Percentiles rank a stretch among this genome's conserved stretches.
These are phyloP conservation scores for Drosophila fuyamai DNA, from an alignment of 1,140 invertebrate genomes.

Conservation along the genomic window DNA sequence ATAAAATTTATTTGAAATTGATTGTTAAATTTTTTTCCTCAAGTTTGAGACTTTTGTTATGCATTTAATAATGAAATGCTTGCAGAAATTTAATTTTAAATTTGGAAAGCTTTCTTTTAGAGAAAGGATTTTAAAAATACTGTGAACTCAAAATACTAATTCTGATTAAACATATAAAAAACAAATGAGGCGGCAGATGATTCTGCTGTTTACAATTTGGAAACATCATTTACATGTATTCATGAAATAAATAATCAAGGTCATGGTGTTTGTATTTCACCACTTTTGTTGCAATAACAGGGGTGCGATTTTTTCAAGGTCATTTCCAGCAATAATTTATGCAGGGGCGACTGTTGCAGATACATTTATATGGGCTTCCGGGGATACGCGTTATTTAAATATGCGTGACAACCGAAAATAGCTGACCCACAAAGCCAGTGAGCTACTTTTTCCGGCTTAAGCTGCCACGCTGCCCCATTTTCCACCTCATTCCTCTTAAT, in stretches of 20 bases:
- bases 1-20: not conserved
- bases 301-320: constrained; percentile 25
- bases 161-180: not conserved
- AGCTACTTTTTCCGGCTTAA: constrained; percentile 20
- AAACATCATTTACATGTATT: not conserved
- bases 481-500: constrained; percentile 15
- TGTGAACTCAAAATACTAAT: too few species aligned
- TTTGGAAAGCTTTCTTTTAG: too few species aligned
- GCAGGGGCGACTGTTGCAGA: constrained; percentile 4
- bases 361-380: constrained; percentile 1
- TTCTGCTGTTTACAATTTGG: not conserved
- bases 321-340: constrained; percentile 11
- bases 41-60: too few species aligned
- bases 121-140: too few species aligned
- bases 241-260: constrained; percentile 19
- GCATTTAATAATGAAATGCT: too few species aligned
- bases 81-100: too few species aligned
- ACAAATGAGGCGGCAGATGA: too few species aligned
- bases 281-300: constrained; percentile 3
- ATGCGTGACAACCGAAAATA: constrained; percentile 61
- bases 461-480: not conserved
- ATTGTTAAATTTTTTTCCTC: too few species aligned
- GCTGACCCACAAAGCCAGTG: constrained; percentile 62
- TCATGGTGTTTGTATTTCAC: constrained; percentile 5
- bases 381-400: constrained; percentile 27